phyloP scores from a whole-genome alignment of 2,888 invertebrate species.

The Philereme vetulata region DNA sequence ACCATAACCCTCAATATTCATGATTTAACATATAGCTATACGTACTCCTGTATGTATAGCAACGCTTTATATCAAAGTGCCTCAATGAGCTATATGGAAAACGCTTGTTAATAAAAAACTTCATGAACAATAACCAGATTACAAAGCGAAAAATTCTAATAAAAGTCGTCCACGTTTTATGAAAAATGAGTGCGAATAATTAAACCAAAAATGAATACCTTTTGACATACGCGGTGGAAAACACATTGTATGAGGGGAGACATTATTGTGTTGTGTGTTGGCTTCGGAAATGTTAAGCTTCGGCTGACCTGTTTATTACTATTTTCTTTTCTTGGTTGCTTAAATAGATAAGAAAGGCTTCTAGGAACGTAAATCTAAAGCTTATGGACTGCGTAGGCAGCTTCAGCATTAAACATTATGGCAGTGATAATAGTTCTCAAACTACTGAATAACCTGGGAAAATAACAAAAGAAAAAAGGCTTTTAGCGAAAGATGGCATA shows the following conservation, averaged over 20 bases:
- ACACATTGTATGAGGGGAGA: conserved; percentile 2
- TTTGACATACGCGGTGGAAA: conserved; percentile 23
- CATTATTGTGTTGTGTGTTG: too few relatives aligned
- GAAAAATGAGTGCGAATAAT: conserved; percentile 46
- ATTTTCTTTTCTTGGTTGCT: too few relatives aligned
- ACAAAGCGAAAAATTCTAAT: conserved; percentile 49
- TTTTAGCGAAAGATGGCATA: too few relatives aligned
- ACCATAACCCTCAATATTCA: conserved; percentile 15
- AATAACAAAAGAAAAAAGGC: too few relatives aligned
- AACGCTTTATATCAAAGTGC: conserved; percentile 21
- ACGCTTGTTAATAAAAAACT: conserved; percentile 36
- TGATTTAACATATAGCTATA: neutral
- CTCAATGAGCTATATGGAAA: conserved; percentile 31
- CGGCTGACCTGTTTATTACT: too few relatives aligned
- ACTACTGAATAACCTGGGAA: too few relatives aligned
- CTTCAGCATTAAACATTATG: too few relatives aligned
- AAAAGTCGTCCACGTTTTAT: conserved; percentile 41
- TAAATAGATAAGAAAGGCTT: too few relatives aligned
- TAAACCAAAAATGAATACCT: conserved; percentile 36
- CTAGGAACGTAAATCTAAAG: too few relatives aligned
- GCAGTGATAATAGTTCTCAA: too few relatives aligned
- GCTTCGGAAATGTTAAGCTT: too few relatives aligned
- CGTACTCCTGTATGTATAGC: neutral
- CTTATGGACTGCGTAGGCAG: too few relatives aligned
- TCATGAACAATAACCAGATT: conserved; percentile 49